Evolutionary conservation across 2,113 vertebrate genomes (phyloP), one percentile per base, ranked within the genome.

Genomic region (Campylomormyrus numenius): DNA sequence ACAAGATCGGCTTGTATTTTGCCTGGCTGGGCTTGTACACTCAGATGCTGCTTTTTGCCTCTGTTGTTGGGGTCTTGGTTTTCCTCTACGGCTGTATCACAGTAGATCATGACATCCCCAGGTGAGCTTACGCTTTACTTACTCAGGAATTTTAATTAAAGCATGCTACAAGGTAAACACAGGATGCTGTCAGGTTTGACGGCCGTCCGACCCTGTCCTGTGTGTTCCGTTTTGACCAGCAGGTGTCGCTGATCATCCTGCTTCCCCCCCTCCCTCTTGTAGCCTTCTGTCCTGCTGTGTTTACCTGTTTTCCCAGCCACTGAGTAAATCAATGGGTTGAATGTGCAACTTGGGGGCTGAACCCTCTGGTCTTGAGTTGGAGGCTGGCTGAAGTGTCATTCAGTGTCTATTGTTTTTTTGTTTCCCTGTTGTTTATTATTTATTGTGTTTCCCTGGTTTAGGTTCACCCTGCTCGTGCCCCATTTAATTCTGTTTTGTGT

Each of bases 21-120:
- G 98, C 98, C 94, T 99, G 98, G 98, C 95, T 99, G 91, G 98
- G 98, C 13, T 98, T 99, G 89, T 99, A 99, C 94, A 99, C 98
- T 6, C 97, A 99, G 93, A 98, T 99, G 98, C 96, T 99, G 85
- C 98, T 99, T 91, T 98, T 98, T 0, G 98, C 98, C 89, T 97
- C 98, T 1, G 77, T 98, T 1, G 96, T 99, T 0, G 98, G 98
- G 31, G 95, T 99, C 90, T 98, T 99, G 0, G 98, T 99, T 3
- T 99, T 99, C 92, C 96, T 99, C 0, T 99, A 99, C 0, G 98
- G 98, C 84, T 99, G 98, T 53, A 97, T 96, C 48, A 99, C 98
- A 0, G 95, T 99, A 2, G 96, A 99, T 21, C 95, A 98, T 2
- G 97, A 99, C 91, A 97, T 99, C 92, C 98, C 98, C 52, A 99